A percentile compares a stretch with the other conserved stretches of the same genome.
Conservation (phyloP, 2,888 invertebrate species). For the Dynastes tityus region DNA sequence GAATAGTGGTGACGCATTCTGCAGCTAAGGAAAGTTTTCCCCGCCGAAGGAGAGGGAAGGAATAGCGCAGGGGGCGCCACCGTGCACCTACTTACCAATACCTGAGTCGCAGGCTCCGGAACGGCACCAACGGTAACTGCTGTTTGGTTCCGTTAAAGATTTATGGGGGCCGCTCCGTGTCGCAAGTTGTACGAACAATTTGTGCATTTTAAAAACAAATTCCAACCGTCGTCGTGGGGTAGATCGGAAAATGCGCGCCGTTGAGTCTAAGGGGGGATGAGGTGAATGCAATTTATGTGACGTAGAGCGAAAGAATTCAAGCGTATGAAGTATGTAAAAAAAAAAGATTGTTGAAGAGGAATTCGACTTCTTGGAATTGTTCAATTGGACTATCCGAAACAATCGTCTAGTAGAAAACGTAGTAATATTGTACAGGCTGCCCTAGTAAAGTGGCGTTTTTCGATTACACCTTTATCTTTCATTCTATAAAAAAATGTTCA, state of each 20-base stretch:
- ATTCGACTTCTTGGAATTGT: too few species aligned
- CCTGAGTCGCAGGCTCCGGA: background rate
- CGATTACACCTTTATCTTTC: too few species aligned
- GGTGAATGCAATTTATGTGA: slow-evolving; percentile 29
- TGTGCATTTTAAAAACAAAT: slow-evolving; percentile 48
- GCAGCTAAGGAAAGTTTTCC: too few species aligned
- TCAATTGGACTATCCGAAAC: too few species aligned
- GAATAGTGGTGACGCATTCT: background rate
- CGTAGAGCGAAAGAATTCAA: slow-evolving; percentile 11
- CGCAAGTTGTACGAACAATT: slow-evolving; percentile 48
- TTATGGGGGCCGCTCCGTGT: slow-evolving; percentile 28
- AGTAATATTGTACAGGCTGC: too few species aligned
- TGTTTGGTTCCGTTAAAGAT: slow-evolving; percentile 25
- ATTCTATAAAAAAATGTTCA: too few species aligned
- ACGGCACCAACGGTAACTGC: too few species aligned
- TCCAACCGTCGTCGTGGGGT: slow-evolving; percentile 5
- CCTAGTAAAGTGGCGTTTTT: too few species aligned
- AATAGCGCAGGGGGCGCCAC: background rate
- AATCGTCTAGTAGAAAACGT: too few species aligned
- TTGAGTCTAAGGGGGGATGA: background rate
- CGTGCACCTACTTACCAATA: background rate
- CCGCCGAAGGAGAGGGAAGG: background rate
- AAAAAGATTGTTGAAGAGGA: too few species aligned
- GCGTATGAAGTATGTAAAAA: slow-evolving; percentile 6
- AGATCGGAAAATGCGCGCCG: background rate